A percentile compares a stretch with the other conserved stretches of the same genome.
These are phyloP conservation scores for Tiliacea citrago DNA, from an alignment of 2,888 invertebrate genomes.

Conservation along the genomic window DNA sequence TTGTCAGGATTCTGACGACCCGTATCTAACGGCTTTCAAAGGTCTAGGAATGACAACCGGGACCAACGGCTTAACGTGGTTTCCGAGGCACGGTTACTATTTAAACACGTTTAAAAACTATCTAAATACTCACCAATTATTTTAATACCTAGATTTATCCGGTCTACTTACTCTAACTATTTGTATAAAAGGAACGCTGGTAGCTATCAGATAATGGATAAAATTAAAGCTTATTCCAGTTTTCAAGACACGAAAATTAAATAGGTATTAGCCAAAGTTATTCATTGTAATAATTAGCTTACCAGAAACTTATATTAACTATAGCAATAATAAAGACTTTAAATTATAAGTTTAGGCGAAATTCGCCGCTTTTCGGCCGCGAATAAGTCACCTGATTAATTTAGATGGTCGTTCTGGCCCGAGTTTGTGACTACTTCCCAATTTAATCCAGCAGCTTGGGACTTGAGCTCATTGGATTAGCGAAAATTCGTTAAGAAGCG, in stretches of 20 bases:
- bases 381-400: constrained; percentile 77
- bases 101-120: too few species aligned
- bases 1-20: too few species aligned
- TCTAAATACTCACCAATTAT: not conserved
- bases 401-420: constrained; percentile 71
- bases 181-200: not conserved
- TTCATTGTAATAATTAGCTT: constrained; percentile 10
- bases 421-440: constrained; percentile 60
- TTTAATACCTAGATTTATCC: not conserved
- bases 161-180: not conserved
- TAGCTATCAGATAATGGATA: not conserved
- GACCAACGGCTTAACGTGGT: too few species aligned
- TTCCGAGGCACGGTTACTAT: too few species aligned
- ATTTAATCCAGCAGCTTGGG: constrained; percentile 63
- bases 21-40: too few species aligned
- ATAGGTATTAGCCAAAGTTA: not conserved
- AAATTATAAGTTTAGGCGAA: constrained; percentile 52
- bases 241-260: not conserved
- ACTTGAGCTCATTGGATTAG: constrained; percentile 61
- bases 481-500: constrained; percentile 69
- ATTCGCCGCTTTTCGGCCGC: constrained; percentile 37
- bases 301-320: constrained; percentile 3
- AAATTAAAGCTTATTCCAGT: not conserved
- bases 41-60: too few species aligned
- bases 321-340: constrained; percentile 15